These are phyloP conservation scores for Polietes domitor DNA, from an alignment of 2,888 invertebrate genomes.

Conservation along the genomic window DNA sequence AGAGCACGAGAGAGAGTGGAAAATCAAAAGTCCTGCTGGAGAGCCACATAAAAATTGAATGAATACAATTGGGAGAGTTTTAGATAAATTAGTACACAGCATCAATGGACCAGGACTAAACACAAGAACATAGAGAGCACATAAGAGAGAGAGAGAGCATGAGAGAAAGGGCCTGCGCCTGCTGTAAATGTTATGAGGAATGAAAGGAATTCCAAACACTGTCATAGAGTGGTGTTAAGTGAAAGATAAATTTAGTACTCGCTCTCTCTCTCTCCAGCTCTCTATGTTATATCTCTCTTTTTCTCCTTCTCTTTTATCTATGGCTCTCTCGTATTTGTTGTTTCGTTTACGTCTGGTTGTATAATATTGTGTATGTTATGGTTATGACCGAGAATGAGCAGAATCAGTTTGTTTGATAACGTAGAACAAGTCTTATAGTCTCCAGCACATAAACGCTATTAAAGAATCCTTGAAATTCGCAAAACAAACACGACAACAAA, in stretches of 20 bases:
- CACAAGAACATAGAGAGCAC: not conserved
- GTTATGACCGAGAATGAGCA: conserved; percentile 48
- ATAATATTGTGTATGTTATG: conserved; percentile 48
- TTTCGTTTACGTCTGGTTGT: conserved; percentile 46
- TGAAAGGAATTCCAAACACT: not conserved
- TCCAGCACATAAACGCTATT: conserved; percentile 50
- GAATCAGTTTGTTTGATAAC: conserved; percentile 65
- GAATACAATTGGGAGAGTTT: conserved; percentile 5
- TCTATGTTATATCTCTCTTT: not conserved
- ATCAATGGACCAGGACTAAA: not conserved
- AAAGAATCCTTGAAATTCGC: conserved; percentile 40
- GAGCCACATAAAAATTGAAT: no score
- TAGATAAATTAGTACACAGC: conserved; percentile 20
- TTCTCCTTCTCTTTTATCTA: not conserved
- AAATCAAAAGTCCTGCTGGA: not conserved
- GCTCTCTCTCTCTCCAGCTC: no score
- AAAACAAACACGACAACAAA: no score
- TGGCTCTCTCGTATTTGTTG: not conserved
- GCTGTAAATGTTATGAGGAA: no score
- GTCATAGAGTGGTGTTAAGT: no score
- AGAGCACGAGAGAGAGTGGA: not conserved
- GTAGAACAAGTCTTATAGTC: conserved; percentile 53
- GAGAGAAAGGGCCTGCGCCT: conserved; percentile 21
- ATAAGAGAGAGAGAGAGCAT: not conserved
- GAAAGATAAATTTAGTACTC: conserved; percentile 9